Evolutionary conservation across 2,888 invertebrate species (phyloP).

Genomic region (Rhagonycha lutea): DNA sequence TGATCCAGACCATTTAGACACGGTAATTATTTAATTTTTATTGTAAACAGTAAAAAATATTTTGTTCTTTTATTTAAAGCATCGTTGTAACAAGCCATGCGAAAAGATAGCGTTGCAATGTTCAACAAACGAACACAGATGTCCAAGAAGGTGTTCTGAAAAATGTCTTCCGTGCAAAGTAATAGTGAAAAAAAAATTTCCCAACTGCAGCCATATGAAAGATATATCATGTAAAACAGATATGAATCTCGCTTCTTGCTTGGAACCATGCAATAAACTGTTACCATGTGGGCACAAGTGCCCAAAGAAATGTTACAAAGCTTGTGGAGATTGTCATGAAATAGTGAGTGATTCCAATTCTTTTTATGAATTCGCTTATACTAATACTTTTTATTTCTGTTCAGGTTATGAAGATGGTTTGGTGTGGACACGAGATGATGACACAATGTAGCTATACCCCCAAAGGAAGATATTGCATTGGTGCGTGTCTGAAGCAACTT

Average conservation of each 20-base stretch:
- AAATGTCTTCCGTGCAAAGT: conserved; percentile 56
- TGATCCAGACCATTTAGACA: conserved; percentile 63
- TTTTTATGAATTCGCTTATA: background rate
- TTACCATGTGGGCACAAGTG: background rate
- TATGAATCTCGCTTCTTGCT: background rate
- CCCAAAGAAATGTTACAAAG: conserved; percentile 51
- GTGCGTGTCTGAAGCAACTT: conserved; percentile 56
- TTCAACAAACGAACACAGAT: conserved; percentile 10
- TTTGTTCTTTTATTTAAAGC: conserved; percentile 52
- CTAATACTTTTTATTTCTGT: background rate
- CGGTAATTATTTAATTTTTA: background rate
- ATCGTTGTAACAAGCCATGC: conserved; percentile 47
- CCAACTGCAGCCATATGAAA: background rate
- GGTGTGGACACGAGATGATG: conserved; percentile 46
- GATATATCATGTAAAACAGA: background rate
- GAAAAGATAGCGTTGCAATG: background rate
- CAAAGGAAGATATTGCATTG: conserved; percentile 47
- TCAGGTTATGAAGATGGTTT: background rate
- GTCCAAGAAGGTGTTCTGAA: conserved; percentile 56
- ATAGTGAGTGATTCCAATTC: conserved; percentile 45
- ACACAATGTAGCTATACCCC: conserved; percentile 53
- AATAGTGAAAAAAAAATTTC: background rate
- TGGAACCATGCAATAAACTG: background rate
- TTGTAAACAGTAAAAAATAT: background rate
- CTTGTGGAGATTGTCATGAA: conserved; percentile 57